Base-by-base conservation (phyloP, 1,140 invertebrate genomes). In the Tachypleus tridentatus region DNA sequence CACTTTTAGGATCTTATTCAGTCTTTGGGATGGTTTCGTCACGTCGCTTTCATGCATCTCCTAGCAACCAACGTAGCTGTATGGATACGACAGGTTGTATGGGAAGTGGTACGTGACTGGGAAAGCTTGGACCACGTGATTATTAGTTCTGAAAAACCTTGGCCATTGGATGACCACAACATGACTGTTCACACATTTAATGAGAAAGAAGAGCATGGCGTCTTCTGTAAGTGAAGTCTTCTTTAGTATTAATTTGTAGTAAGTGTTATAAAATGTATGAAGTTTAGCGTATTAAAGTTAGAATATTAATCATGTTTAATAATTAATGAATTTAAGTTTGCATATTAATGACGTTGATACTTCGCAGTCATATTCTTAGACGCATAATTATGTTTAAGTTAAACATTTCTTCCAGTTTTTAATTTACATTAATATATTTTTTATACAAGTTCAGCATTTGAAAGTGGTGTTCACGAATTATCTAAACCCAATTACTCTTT, bases 41-140 rank as follows among this genome's bases (percentile, higher is more conserved):
- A 67, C 82, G 83, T 69, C 80, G 82, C 5, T 82, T 56, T 84
- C 67, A 83, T 82, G 71, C 83, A 84, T 68, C 73, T 84, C 9
- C 79, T 82, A 4, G 83, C 82, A 0, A 83, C 83, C 0, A 84
- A 84, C 70, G 70, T 84, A 5, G 81, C 82, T 0, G 73, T 84
- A 47, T 84, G 83, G 83, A 73, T 80, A 8, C 77, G 82, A n/a
- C 73, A 82, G n/a, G 76, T 84, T 10, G 79, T 83, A 49, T 83
- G 82, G 82, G 82, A 84, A 67, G 80, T 79, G 3, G 72, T 72
- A 7, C 71, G 68, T 56, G 73, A 70, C 49, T 75, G 71, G 71
- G 67, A 75, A 7, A 63, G 70, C 51, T 61, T 67, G 57, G 70
- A 60, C 5, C 74, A 75, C 58, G 11, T 51, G 3, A 52, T 9